Base-by-base conservation (phyloP, 2,797 vertebrate genomes). In the Parauchenoglanis punctatus region DNA sequence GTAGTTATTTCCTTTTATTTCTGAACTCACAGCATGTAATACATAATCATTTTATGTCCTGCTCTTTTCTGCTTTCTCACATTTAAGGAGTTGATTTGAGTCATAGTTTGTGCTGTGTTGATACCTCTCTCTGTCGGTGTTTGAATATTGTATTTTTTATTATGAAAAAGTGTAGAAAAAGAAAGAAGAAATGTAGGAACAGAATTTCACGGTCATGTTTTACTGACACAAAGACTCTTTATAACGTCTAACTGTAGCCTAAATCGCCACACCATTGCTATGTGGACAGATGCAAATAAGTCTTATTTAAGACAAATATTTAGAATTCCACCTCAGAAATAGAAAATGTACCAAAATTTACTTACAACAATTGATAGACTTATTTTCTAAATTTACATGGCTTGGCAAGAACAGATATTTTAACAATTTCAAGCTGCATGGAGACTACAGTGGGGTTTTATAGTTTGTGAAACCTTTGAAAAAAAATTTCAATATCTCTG, bases 21-120 rank as follows among this genome's bases (percentile, higher is more conserved):
- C 93, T 92, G 91, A 94, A 92, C 92, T 18, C 70, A 86, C 89
- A 89, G 82, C 89, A 46, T 35, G 61, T 11, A 93, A 93, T 93
- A 91, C 93, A 93, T 91, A 93, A 93, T 94, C 87, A 89, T 93
- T 91, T 92, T 81, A 13, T 78, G 31, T 2, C 40, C 70, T 91
- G 90, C 83, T 80, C 61, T 84, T 63, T 63, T 63, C 25, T 63
- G 8, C 25, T 89, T 58, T 65, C 49, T 77, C 40, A 73, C 35
- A 49, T 59, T 84, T 87, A 56, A 31, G 52, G 7, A 20, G 75
- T 68, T 80, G 58, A 67, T 67, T 61, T 87, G 28, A 82, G 35
- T 5, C n/a, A 81, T 13, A 11, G 17, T 15, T 25, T 61, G 18
- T 63, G n/a, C 80, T 8, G 31, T 46, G 23, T 65, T 35, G 18